These are phyloP conservation scores for Nycticorax nycticorax DNA, from an alignment of 2,113 vertebrate genomes.

Conservation along the genomic window DNA sequence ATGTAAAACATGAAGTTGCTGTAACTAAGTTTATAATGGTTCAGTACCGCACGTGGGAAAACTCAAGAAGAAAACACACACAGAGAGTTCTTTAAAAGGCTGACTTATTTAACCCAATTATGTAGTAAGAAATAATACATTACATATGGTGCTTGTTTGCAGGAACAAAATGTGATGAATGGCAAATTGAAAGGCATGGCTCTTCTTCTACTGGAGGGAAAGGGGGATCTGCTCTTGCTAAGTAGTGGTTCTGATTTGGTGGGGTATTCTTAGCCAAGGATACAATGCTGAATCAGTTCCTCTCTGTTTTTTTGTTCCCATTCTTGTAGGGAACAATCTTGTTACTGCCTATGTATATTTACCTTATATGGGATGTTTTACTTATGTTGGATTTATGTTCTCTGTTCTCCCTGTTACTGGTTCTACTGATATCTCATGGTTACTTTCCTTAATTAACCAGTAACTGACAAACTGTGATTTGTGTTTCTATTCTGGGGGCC, in stretches of 20 bases:
- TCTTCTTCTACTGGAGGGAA: not conserved
- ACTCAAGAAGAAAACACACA: not conserved
- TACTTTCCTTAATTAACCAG: not conserved
- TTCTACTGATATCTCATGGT: not conserved
- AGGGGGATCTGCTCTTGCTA: not conserved
- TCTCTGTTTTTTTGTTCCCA: not conserved
- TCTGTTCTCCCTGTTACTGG: not conserved
- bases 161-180: not conserved
- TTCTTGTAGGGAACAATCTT: not conserved
- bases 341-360: not conserved
- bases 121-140: not conserved
- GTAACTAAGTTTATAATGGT: not conserved
- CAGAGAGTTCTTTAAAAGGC: not conserved
- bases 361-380: not conserved
- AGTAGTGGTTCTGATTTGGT: not conserved
- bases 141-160: not conserved
- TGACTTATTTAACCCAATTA: not conserved
- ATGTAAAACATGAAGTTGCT: not conserved
- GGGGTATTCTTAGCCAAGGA: not conserved
- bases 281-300: not conserved
- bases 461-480: not conserved
- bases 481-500: not conserved
- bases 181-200: not conserved
- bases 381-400: not conserved
- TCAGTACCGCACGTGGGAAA: fast-evolving